A percentile compares a stretch with the other conserved stretches of the same genome.
Evolutionary conservation across 1,140 invertebrate species (phyloP).

Genomic region (Pogonus chalceus): DNA sequence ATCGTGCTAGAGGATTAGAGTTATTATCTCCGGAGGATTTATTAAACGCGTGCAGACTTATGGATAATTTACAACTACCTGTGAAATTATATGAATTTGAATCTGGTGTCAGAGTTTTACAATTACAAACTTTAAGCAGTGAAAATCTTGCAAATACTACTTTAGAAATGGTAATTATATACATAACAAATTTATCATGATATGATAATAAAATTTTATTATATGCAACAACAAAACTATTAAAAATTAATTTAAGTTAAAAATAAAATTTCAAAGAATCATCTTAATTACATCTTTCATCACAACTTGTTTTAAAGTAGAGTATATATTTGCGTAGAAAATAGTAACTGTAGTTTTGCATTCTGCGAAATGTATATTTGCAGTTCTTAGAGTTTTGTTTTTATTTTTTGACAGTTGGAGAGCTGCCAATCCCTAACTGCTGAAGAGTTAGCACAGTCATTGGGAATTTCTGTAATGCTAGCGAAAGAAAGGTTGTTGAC

Average conservation of each 20-base stretch:
- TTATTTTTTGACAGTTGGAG: constrained; percentile 53
- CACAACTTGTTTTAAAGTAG: too few relatives aligned
- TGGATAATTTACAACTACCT: constrained; percentile 55
- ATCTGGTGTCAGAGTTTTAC: constrained; percentile 83
- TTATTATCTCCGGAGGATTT: constrained; percentile 91
- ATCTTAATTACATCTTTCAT: too few relatives aligned
- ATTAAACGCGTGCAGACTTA: constrained; percentile 73
- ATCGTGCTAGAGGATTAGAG: constrained; percentile 79
- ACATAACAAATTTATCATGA: constrained; percentile 9
- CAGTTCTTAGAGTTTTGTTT: constrained; percentile 9
- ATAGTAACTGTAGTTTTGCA: constrained; percentile 8
- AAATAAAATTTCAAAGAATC: too few relatives aligned
- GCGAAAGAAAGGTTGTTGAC: constrained; percentile 77
- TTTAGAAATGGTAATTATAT: constrained; percentile 49
- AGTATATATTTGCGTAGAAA: background rate
- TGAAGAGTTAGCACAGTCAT: constrained; percentile 70
- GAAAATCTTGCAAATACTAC: constrained; percentile 63
- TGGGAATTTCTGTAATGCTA: constrained; percentile 77
- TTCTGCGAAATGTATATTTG: constrained; percentile 9
- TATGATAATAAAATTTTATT: too few relatives aligned
- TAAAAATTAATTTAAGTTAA: too few relatives aligned
- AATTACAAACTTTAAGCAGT: constrained; percentile 69
- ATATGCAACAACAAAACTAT: too few relatives aligned
- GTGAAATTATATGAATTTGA: constrained; percentile 75
- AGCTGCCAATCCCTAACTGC: constrained; percentile 65